A percentile compares a stretch with the other conserved stretches of the same genome.
Evolutionary conservation across 2,888 invertebrate genomes (phyloP).

Genomic region (Rhopalosiphum nymphaeae): DNA sequence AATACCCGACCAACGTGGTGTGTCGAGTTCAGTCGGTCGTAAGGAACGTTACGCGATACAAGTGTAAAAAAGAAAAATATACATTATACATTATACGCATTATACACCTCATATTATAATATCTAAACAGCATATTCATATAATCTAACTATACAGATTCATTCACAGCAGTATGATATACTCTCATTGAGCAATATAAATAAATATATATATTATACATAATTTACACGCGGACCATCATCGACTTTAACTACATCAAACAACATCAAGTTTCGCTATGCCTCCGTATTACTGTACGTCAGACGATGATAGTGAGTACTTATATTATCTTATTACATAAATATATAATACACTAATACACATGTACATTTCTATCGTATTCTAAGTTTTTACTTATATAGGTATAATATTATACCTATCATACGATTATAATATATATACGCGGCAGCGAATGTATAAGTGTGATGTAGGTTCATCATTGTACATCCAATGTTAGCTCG

Average conservation of each 20-base stretch:
- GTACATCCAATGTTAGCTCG: not conserved
- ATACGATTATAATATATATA: not conserved
- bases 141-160: not conserved
- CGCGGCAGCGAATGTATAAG: not conserved
- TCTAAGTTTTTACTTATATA: not conserved
- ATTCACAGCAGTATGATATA: not conserved
- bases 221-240: not conserved
- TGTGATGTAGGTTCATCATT: not conserved
- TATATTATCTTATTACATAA: not conserved
- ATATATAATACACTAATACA: not conserved
- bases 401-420: not conserved
- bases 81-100: not conserved
- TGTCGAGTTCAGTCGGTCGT: slow-evolving; percentile 39
- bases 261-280: not conserved
- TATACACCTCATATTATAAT: not conserved
- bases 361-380: not conserved
- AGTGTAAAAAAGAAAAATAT: not conserved
- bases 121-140: not conserved
- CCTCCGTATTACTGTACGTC: slow-evolving; percentile 47
- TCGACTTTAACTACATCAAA: not conserved
- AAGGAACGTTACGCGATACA: slow-evolving; percentile 40
- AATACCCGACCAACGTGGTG: not conserved
- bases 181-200: not conserved
- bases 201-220: not conserved
- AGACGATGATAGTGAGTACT: slow-evolving; percentile 48